Evolutionary conservation across 53 echinoderm and acorn worm genomes (phyloP).

Genomic region (Patiria pectinifera): DNA sequence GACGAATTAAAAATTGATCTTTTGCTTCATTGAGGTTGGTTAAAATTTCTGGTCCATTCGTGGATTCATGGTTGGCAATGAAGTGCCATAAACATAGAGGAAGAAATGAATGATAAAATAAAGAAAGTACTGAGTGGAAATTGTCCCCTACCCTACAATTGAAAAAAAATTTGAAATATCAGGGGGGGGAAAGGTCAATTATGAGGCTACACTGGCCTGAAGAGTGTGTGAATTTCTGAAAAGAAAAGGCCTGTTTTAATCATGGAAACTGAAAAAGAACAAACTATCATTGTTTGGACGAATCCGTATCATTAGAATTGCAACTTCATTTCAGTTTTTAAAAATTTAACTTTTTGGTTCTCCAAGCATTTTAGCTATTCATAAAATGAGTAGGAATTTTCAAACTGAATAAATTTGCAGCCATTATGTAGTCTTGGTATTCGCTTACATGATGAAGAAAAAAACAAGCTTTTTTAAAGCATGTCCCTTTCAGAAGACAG

Average conservation of each 20-base stretch:
- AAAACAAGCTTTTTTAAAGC: background rate
- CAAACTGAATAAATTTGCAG: slow-evolving; percentile 27
- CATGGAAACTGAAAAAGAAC: background rate
- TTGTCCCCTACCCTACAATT: too few relatives aligned
- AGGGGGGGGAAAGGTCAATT: too few relatives aligned
- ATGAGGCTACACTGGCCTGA: too few relatives aligned
- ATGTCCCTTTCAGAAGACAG: background rate
- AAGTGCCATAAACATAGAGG: background rate
- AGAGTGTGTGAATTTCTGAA: too few relatives aligned
- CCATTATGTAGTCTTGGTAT: slow-evolving; percentile 4
- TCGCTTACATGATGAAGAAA: background rate
- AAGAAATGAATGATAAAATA: too few relatives aligned
- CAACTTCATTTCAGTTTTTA: too few relatives aligned
- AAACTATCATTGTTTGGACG: background rate
- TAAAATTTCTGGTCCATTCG: too few relatives aligned
- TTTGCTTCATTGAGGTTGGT: too few relatives aligned
- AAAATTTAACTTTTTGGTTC: background rate
- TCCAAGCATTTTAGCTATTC: background rate
- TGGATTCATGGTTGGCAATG: too few relatives aligned
- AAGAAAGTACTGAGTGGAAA: too few relatives aligned
- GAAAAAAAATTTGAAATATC: too few relatives aligned
- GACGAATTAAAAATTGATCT: too few relatives aligned
- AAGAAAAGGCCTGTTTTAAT: background rate
- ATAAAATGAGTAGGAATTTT: background rate
- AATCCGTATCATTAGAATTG: background rate